Percentiles rank a stretch among this genome's conserved stretches.
Evolutionary conservation across 2,797 vertebrate species (phyloP).

Genomic region (Premnoplex brunnescens): DNA sequence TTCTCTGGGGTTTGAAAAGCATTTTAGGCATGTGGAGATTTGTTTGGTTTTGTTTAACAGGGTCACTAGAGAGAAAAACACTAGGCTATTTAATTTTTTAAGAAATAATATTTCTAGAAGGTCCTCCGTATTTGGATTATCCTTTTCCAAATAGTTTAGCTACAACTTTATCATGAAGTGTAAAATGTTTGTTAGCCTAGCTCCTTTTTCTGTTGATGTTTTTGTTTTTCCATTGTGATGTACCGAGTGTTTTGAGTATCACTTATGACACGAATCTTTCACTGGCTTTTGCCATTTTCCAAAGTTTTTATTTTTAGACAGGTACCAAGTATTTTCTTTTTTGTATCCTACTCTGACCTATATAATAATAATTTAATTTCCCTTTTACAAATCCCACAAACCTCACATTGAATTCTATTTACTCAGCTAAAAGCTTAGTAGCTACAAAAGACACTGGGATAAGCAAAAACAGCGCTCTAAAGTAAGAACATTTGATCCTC

Average conservation of each 20-base stretch:
- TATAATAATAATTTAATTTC: not conserved
- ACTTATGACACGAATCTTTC: conserved; percentile 77
- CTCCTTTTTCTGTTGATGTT: not conserved
- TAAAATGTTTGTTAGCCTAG: not conserved
- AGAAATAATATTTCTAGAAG: not conserved
- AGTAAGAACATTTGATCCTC: not conserved
- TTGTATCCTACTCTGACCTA: not conserved
- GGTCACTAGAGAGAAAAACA: not conserved
- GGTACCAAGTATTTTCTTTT: not conserved
- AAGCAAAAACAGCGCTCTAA: not conserved
- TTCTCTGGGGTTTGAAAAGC: not conserved
- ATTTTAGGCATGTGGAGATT: not conserved
- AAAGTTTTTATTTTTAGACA: not conserved
- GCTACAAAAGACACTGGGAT: not conserved
- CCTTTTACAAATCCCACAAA: not conserved
- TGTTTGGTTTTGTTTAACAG: not conserved
- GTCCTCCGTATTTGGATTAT: not conserved
- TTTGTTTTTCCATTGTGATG: conserved; percentile 65
- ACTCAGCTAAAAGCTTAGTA: not conserved
- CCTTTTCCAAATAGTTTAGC: not conserved
- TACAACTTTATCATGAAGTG: not conserved
- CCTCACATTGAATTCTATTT: not conserved
- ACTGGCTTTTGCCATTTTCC: conserved; percentile 49
- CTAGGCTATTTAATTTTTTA: not conserved
- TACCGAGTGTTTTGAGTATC: conserved; percentile 68